Conservation (phyloP, 2,888 invertebrate species). For the Cephalotes varians region DNA sequence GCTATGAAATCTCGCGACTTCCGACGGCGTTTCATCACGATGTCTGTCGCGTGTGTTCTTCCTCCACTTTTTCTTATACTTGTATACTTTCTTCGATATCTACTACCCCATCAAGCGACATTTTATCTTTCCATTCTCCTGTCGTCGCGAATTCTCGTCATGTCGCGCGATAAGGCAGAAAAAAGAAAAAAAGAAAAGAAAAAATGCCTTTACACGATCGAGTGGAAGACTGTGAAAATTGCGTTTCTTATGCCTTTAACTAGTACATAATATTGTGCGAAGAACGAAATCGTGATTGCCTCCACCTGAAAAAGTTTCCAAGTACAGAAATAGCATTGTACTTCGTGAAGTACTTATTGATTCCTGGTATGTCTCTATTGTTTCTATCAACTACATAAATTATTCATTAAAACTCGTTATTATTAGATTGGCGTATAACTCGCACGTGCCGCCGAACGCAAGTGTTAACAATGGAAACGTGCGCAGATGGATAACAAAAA, state of each 20-base stretch:
- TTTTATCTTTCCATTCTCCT: slow-evolving; percentile 64
- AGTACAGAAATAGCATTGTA: background rate
- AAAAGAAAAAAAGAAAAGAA: slow-evolving; percentile 40
- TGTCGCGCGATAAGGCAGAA: slow-evolving; percentile 37
- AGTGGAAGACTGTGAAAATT: slow-evolving; percentile 17
- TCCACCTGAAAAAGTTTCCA: background rate
- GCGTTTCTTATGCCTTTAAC: background rate
- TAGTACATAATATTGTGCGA: background rate
- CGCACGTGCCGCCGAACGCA: background rate
- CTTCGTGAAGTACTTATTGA: slow-evolving; percentile 10
- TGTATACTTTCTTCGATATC: slow-evolving; percentile 34
- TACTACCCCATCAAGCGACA: slow-evolving; percentile 57
- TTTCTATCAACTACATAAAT: background rate
- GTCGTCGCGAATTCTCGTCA: slow-evolving; percentile 61
- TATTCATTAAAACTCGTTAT: slow-evolving; percentile 16
- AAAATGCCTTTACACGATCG: background rate
- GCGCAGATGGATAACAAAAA: background rate
- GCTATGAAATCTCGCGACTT: slow-evolving; percentile 41
- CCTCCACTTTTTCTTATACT: slow-evolving; percentile 37
- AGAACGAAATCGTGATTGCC: background rate
- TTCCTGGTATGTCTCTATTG: background rate
- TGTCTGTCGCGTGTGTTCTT: slow-evolving; percentile 37
- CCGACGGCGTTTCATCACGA: slow-evolving; percentile 38
- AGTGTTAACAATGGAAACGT: background rate
- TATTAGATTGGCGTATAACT: background rate